Evolutionary conservation across 37 sponge, comb jelly and placozoan species (phyloP).

Genomic region (Geodia barretti): DNA sequence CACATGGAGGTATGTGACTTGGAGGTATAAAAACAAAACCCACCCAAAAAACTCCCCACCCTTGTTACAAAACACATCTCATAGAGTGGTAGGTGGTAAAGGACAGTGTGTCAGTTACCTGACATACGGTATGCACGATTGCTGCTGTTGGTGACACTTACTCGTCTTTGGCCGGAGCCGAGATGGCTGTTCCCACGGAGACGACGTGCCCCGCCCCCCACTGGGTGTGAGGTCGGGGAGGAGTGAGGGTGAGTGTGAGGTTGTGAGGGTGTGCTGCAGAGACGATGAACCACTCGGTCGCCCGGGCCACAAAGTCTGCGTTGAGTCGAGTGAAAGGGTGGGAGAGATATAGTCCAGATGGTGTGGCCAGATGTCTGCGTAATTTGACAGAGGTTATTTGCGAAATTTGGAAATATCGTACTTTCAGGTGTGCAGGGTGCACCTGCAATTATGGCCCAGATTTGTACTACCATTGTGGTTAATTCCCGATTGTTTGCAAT

Average conservation of each 20-base stretch:
- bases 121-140: too few species aligned
- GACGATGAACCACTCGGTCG: constrained; percentile 34
- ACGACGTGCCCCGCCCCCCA: constrained; percentile 21
- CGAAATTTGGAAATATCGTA: too few species aligned
- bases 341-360: constrained; percentile 48
- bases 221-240: constrained; percentile 27
- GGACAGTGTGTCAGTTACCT: too few species aligned
- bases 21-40: too few species aligned
- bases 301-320: neutral
- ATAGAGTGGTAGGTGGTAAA: too few species aligned
- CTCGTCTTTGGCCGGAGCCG: constrained; percentile 21
- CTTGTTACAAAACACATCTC: too few species aligned
- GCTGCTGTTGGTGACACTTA: neutral
- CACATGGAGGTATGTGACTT: neutral
- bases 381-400: too few species aligned
- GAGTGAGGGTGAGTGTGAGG: constrained; percentile 50
- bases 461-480: too few species aligned
- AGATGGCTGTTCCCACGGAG: constrained; percentile 28
- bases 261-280: constrained; percentile 2
- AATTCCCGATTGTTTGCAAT: too few species aligned
- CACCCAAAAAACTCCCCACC: too few species aligned
- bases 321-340: constrained; percentile 26
- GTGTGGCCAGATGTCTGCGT: constrained; percentile 51
- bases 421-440: too few species aligned
- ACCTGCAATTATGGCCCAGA: too few species aligned